Base-by-base conservation (phyloP, 2,113 vertebrate species). In the Hippocampus guttulatus region DNA sequence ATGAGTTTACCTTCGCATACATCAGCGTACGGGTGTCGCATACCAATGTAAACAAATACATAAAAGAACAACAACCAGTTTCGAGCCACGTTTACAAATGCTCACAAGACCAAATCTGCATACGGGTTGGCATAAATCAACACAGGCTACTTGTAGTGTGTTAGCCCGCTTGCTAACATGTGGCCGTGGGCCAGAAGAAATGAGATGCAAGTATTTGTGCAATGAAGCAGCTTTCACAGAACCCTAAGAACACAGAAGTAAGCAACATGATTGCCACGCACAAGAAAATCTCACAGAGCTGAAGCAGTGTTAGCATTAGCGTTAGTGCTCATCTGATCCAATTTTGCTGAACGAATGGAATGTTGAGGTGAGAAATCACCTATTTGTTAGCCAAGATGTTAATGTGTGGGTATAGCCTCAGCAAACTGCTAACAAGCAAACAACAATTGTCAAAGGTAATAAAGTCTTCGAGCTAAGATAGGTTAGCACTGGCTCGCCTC, bases 1-100 rank as follows among this genome's bases (percentile, higher is more conserved):
- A 90, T 87, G 82, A 87, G 80, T 91, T 91, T 87, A 88, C 85
- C 80, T 88, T 86, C 85, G 85, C 91, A 91, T 90, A 91, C 79
- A 91, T 91, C 90, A 91, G 72, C 5, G 70, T 71, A 68, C 81
- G 81, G 84, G 83, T 81, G 80, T 86, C 74, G 86, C 86, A 88
- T 87, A 87, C 87, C 87, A 80, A 87, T 77, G 33, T 73, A 12
- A 68, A 68, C 66, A 54, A 54, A 65, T 16, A 64, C 63, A 64
- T 41, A 83, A 63, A 79, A 67, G 73, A 71, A 71, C 61, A 72
- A 81, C 71, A 63, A 69, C 64, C 58, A 23, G n/a, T 65, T 65
- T 83, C 52, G 78, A 81, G 79, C 83, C 81, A 72, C 38, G 51
- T 75, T 74, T 67, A 61, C 64, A 76, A 72, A 85, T 79, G 23